Evolutionary conservation across 30 jellyfish, hydroid and myxozoan species (phyloP), one percentile per base, ranked within the genome.

Genomic region (Chrysaora quinquecirrha): DNA sequence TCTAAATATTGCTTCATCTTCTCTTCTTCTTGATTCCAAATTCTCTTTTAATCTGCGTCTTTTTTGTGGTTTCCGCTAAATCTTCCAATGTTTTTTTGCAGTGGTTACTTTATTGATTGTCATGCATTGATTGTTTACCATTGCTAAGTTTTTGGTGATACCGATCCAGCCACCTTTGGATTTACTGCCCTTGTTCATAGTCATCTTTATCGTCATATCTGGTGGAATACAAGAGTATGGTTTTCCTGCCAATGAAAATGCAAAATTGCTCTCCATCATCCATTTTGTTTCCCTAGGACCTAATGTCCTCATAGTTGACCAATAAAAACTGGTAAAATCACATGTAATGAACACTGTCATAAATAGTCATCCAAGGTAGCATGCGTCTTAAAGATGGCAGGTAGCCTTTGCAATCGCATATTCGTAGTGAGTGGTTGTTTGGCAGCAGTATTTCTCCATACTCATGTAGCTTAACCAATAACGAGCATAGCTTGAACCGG

Each of bases 371-470:
- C 58, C 58, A 43, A 6, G 58, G 58, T 16, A 6, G 58, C 78
- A 65, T 65, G 4, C n/a, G 56, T 28, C 78, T 28, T 22, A 65
- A 22, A 24, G 78, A 65, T 6, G 27, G 20, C 56, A 24, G 50
- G 25, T 24, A 65, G 11, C 27, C 56, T 27, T 24, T 43, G 49
- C 50, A 2, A 31, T 24, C 27, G 10, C 56, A n/a, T 0, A 22
- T n/a, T n/a, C n/a, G n/a, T n/a, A n/a, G n/a, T n/a, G n/a, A n/a
- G n/a, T n/a, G n/a, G n/a, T n/a, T n/a, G n/a, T n/a, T n/a, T n/a
- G n/a, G n/a, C n/a, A 65, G 21, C 52, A 65, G 54, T 65, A 65
- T 65, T 54, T 65, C 78, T 20, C 78, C 78, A 65, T 65, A 11
- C 27, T 16, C 78, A 65, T 7, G 27, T 6, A 65, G 21, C 56